These are phyloP conservation scores for Nothocercus julius DNA, from an alignment of 2,113 vertebrate genomes.

Conservation along the genomic window DNA sequence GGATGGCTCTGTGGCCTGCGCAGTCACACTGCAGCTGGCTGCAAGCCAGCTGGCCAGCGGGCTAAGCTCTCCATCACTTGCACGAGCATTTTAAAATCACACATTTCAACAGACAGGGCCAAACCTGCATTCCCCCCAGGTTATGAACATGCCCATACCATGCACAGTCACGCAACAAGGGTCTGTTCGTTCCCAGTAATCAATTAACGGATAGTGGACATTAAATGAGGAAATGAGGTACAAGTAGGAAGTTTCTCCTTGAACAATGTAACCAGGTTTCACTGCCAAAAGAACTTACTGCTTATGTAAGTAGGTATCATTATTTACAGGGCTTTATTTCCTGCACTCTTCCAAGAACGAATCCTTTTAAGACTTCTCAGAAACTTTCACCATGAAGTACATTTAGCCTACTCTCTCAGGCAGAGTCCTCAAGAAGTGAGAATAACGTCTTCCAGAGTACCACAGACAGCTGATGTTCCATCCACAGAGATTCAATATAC, in stretches of 20 bases:
- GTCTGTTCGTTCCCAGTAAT: not conserved
- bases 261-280: constrained; percentile 8
- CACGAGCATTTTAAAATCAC: not conserved
- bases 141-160: constrained; percentile 9
- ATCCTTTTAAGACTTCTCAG: constrained; percentile 64
- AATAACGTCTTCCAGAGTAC: constrained; percentile 54
- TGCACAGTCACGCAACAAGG: not conserved
- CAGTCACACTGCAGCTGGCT: not conserved
- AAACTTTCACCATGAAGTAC: constrained; percentile 52
- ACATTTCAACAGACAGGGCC: constrained; percentile 10
- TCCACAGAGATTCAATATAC: constrained; percentile 51
- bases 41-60: not conserved
- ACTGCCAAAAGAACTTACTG: constrained; percentile 7
- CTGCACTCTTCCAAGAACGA: constrained; percentile 60
- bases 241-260: constrained; percentile 1
- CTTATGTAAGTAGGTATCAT: constrained; percentile 43
- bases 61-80: constrained; percentile 3
- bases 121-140: constrained; percentile 46
- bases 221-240: constrained; percentile 44
- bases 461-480: constrained; percentile 42
- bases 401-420: constrained; percentile 18
- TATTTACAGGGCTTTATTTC: constrained; percentile 56
- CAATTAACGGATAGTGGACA: not conserved
- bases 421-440: constrained; percentile 26
- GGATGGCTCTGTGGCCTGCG: not conserved